These are phyloP conservation scores for Prenolepis imparis DNA, from an alignment of 2,888 invertebrate genomes.

Conservation along the genomic window DNA sequence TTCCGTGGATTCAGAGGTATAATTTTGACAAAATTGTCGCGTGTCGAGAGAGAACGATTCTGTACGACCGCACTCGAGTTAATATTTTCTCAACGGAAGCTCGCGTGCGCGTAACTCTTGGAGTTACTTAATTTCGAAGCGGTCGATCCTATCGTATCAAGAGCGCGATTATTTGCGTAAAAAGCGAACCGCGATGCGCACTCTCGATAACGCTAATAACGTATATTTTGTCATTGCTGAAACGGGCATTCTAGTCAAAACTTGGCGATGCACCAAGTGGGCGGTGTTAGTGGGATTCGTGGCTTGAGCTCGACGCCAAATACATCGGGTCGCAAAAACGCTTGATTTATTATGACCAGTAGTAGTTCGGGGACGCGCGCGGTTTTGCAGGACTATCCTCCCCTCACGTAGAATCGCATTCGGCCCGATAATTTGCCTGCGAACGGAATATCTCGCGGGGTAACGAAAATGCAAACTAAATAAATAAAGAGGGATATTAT, in stretches of 20 bases:
- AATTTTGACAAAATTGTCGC: neutral
- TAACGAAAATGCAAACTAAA: conserved; percentile 20
- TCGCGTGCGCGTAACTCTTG: neutral
- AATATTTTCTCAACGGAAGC: conserved; percentile 2
- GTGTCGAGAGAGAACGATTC: conserved; percentile 7
- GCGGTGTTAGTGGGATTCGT: conserved; percentile 80
- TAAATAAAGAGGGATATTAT: conserved; percentile 37
- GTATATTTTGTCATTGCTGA: conserved; percentile 78
- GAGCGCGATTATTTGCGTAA: conserved; percentile 11
- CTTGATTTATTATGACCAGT: conserved; percentile 80
- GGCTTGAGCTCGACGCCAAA: conserved; percentile 79
- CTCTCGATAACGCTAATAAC: conserved; percentile 66
- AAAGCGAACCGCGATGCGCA: neutral
- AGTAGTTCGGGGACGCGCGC: conserved; percentile 72
- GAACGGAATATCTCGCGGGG: conserved; percentile 53
- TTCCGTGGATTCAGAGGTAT: neutral
- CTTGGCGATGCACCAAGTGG: conserved; percentile 79
- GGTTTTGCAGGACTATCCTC: conserved; percentile 72
- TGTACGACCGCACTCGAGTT: neutral
- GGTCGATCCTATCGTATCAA: neutral
- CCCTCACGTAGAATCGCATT: conserved; percentile 69
- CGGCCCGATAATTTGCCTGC: conserved; percentile 73
- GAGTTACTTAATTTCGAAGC: neutral
- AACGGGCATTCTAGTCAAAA: conserved; percentile 74
- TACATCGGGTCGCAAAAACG: conserved; percentile 80